Evolutionary conservation across 2,888 invertebrate species (phyloP).

Genomic region (Oscheius sp.): DNA sequence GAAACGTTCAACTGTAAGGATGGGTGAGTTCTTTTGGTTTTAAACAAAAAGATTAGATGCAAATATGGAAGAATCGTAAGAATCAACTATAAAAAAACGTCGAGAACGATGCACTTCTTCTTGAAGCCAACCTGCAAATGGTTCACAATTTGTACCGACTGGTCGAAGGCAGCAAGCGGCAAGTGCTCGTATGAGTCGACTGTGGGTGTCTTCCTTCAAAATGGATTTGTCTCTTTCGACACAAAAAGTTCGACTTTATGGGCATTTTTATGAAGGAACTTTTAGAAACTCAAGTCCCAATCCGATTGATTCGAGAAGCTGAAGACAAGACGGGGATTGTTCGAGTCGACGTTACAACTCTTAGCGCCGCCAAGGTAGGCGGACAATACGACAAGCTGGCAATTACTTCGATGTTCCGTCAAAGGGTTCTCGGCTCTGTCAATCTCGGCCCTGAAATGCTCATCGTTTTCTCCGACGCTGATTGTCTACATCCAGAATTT

Average conservation of each 20-base stretch:
- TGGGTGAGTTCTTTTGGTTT: background rate
- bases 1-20: background rate
- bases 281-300: background rate
- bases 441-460: background rate
- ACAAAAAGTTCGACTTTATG: background rate
- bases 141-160: constrained; percentile 11
- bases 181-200: background rate
- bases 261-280: background rate
- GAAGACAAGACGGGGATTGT: background rate
- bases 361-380: background rate
- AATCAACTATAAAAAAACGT: background rate
- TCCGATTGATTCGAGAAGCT: background rate
- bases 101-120: background rate
- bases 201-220: background rate
- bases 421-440: background rate
- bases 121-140: background rate
- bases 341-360: background rate
- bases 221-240: constrained; percentile 9
- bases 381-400: background rate
- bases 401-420: background rate
- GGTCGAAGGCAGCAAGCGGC: background rate
- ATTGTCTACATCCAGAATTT: background rate
- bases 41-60: background rate
- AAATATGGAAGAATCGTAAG: background rate
- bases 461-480: background rate